Evolutionary conservation across 2,113 vertebrate genomes (phyloP), one percentile per base, ranked within the genome.

Genomic region (Salvelinus sp.): DNA sequence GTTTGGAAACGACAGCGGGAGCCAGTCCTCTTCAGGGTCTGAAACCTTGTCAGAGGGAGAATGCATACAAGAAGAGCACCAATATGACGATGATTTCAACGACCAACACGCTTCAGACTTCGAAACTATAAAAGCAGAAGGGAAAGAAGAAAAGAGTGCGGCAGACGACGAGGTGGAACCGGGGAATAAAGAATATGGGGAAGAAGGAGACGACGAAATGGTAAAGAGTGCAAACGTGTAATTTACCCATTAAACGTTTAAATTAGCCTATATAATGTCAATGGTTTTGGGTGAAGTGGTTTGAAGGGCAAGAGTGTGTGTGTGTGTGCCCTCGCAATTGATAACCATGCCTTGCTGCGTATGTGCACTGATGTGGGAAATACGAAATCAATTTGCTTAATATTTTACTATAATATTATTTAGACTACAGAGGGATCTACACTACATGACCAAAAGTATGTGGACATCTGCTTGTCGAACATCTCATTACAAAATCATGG

Each of bases 131-230:
- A 71, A 74, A 27, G 69, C n/a, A 62, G 81, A 70, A 50, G 70
- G 57, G 57, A 83, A 77, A 75, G 73, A 75, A 69, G 57, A 30
- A 6, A 50, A 82, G n/a, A 58, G 38, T 1, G 50, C 68, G 20
- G 68, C 78, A 66, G 28, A 69, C 75, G 66, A 48, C 62, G 72
- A 71, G 23, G 75, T 74, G 54, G 54, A 76, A 72, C 30, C 69
- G 69, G 82, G 62, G 30, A 75, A 65, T 75, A 71, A 67, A 70
- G 76, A 79, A 22, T 30, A 77, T 5, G 74, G 60, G 48, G 75
- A 81, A 18, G 67, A 44, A 44, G 38, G 6, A 2, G 79, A 85
- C 58, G 83, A 82, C 54, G 86, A 87, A 82, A 77, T 88, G 86
- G 86, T 88, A 84, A 86, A 64, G 48, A 30, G 9, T 66, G 14